Evolutionary conservation across 2,888 invertebrate species (phyloP).

Genomic region (Plagodis dolabraria): DNA sequence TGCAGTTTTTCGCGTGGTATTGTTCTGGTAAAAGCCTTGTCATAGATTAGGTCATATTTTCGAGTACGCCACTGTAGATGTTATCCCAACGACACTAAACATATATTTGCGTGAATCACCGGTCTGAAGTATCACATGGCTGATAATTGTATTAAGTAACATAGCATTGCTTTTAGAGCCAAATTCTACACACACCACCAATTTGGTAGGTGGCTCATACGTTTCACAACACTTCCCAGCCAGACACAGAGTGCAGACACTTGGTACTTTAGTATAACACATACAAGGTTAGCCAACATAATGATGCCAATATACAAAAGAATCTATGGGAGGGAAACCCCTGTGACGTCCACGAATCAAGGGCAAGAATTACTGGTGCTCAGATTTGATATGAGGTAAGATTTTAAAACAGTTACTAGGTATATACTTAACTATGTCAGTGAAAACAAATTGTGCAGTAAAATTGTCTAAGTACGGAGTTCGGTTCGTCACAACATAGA

Average conservation of each 20-base stretch:
- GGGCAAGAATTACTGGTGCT: too few species aligned
- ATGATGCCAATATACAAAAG: neutral
- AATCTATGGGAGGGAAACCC: neutral
- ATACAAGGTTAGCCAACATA: neutral
- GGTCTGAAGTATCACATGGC: conserved; percentile 2
- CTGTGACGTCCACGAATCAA: neutral
- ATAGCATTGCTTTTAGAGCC: too few species aligned
- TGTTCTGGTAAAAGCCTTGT: neutral
- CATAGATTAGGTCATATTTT: neutral
- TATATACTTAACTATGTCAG: too few species aligned
- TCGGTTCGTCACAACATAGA: too few species aligned
- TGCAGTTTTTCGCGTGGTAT: neutral
- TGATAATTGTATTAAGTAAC: conserved; percentile 7
- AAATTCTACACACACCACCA: too few species aligned
- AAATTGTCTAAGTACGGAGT: too few species aligned
- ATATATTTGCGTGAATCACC: conserved; percentile 15
- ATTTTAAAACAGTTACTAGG: too few species aligned
- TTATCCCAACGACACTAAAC: conserved; percentile 12
- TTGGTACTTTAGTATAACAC: neutral
- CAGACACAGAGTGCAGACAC: neutral
- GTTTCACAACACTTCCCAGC: too few species aligned
- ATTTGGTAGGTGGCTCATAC: too few species aligned
- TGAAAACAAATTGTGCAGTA: too few species aligned
- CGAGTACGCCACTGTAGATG: neutral
- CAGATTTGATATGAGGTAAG: too few species aligned